Evolutionary conservation across 2,888 invertebrate species (phyloP).

Genomic region (Lasiommata megera): DNA sequence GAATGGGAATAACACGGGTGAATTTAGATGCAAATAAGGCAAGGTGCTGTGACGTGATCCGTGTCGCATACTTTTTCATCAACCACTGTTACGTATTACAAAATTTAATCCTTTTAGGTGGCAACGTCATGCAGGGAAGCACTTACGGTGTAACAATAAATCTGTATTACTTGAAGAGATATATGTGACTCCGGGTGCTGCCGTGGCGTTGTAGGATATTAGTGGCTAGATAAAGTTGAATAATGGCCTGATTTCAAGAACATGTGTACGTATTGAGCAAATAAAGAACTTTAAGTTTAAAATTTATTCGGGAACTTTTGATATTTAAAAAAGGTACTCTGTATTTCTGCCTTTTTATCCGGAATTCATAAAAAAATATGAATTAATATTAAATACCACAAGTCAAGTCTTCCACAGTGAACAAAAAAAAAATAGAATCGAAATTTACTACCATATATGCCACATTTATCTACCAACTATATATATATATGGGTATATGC

Average conservation of each 20-base stretch:
- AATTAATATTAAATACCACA: too few species aligned
- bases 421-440: too few species aligned
- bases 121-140: conserved; percentile 19
- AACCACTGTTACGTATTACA: not conserved
- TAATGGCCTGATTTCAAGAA: conserved; percentile 7
- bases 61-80: not conserved
- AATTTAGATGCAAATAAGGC: too few species aligned
- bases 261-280: not conserved
- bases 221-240: conserved; percentile 17
- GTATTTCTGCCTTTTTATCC: too few species aligned
- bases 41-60: too few species aligned
- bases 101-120: conserved; percentile 26
- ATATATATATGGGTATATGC: too few species aligned
- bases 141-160: conserved; percentile 25
- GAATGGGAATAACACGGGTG: too few species aligned
- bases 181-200: conserved; percentile 15
- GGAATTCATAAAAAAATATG: too few species aligned
- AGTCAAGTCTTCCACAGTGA: too few species aligned
- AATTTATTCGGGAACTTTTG: not conserved
- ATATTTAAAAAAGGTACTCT: not conserved
- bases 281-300: not conserved
- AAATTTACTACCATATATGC: too few species aligned
- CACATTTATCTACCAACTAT: too few species aligned
- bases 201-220: conserved; percentile 8
- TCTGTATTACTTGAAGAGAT: conserved; percentile 26